Base-by-base conservation (phyloP, 2,113 vertebrate species). In the Apodemus sylvaticus region DNA sequence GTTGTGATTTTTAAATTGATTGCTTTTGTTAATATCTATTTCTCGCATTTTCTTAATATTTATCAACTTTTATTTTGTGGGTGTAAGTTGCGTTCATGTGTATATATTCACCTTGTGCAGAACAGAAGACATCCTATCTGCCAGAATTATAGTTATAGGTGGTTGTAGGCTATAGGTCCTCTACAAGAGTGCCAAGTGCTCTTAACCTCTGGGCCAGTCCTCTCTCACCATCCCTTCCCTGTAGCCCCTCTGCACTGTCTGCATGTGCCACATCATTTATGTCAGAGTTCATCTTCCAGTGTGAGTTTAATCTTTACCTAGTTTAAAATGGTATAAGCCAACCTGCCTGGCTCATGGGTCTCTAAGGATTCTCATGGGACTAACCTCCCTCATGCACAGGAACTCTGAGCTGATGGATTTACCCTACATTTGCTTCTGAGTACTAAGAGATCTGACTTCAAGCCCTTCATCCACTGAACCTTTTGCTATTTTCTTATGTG, bases 161-260 rank as follows among this genome's bases (percentile, higher is more conserved):
- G 31, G 31, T 36, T 36, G 9, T 55, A 36, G 9, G 51, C 31
- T 79, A 8, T 4, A 64, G 58, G 58, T 58, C 58, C 58, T 58
- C 58, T 58, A 34, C 19, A 20, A 55, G 2, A 36, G 9, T 17
- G 36, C 0, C 34, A 79, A 79, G 2, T 34, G 17, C 29, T 78
- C 29, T 17, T 53, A 34, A 53, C 19, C 6, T 34, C 29, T 19
- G 62, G 62, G 3, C 10, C 9, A 26, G 62, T 8, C 10, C 24
- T 31, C 45, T 78, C 76, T 34, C 45, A 19, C 48, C 1, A 13
- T 31, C 14, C 16, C 51, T 53, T 51, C 16, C 29, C 76, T 51
- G 5, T 4, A 7, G 13, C 8, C 8, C 1, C 26, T 1, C 19
- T 4, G 0, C n/a, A 0, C n/a, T 42, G 13, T 39, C 53, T 13